phyloP scores from a whole-genome alignment of 1,140 invertebrate genomes.

The Pseudomyrmex concolor region DNA sequence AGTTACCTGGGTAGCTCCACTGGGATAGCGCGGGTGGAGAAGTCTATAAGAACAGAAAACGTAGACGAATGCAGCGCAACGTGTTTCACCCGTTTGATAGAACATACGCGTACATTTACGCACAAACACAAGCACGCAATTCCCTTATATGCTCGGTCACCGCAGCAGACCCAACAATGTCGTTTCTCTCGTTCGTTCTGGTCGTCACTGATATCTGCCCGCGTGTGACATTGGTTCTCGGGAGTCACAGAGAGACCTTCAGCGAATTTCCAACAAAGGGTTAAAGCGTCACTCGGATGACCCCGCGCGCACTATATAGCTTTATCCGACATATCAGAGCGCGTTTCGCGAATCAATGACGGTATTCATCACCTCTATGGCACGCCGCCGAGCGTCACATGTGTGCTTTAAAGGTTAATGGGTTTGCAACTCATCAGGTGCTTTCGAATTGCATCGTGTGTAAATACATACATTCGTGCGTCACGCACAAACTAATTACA shows the following conservation, averaged over 20 bases:
- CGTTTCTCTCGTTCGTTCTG: conserved; percentile 24
- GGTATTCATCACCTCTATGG: conserved; percentile 2
- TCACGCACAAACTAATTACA: too few species aligned
- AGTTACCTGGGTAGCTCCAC: neutral
- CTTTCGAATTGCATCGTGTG: too few species aligned
- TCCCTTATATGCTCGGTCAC: neutral
- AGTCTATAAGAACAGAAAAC: conserved; percentile 7
- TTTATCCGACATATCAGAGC: conserved; percentile 11
- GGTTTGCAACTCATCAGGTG: too few species aligned
- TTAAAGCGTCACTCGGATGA: conserved; percentile 38
- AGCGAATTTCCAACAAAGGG: conserved; percentile 18
- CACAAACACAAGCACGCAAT: neutral
- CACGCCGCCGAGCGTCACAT: neutral
- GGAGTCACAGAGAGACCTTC: conserved; percentile 13
- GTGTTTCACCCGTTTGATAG: conserved; percentile 9
- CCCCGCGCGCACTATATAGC: neutral
- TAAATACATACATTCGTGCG: too few species aligned
- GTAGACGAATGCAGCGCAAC: neutral
- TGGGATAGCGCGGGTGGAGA: neutral
- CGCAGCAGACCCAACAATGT: conserved; percentile 52
- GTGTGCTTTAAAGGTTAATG: too few species aligned
- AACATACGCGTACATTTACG: neutral
- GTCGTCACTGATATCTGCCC: conserved; percentile 1
- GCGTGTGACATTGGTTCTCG: conserved; percentile 6
- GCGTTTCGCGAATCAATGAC: conserved; percentile 3